Evolutionary conservation across 2,888 invertebrate genomes (phyloP).

Genomic region (Drosophila tripunctata): DNA sequence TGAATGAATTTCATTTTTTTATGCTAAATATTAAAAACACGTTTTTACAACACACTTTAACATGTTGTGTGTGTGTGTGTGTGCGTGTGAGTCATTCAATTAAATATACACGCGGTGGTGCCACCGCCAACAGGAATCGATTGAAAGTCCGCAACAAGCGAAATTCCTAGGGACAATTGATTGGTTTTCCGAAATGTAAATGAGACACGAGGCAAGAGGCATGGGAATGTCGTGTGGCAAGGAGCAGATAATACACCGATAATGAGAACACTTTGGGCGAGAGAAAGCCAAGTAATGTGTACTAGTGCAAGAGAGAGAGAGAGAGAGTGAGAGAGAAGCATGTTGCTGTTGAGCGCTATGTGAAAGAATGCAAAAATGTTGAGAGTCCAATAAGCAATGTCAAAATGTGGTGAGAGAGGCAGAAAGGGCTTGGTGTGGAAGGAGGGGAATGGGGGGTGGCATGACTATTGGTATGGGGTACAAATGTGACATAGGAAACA

Average conservation of each 20-base stretch:
- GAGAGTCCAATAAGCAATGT: constrained; percentile 12
- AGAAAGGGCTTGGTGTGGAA: neutral
- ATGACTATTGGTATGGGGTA: constrained; percentile 10
- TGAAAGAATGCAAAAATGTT: constrained; percentile 19
- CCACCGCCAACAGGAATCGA: constrained; percentile 39
- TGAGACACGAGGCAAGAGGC: constrained; percentile 4
- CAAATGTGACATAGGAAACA: constrained; percentile 35
- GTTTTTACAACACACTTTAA: constrained; percentile 47
- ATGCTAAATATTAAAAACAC: constrained; percentile 63
- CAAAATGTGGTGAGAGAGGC: neutral
- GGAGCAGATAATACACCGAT: constrained; percentile 9
- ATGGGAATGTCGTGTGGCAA: neutral
- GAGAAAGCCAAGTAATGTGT: neutral
- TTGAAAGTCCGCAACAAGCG: constrained; percentile 26
- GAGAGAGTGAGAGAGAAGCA: neutral
- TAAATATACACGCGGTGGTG: constrained; percentile 27
- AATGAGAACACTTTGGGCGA: constrained; percentile 8
- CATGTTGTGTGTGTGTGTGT: constrained; percentile 5
- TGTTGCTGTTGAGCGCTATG: constrained; percentile 8
- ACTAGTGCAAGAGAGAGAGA: neutral
- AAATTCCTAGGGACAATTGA: constrained; percentile 30
- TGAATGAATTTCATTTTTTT: constrained; percentile 60
- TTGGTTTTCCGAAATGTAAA: constrained; percentile 30
- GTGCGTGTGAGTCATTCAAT: constrained; percentile 51
- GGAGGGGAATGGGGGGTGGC: neutral